Base-by-base conservation (phyloP, 2,113 vertebrate genomes). In the Pomatorhinus ruficollis region DNA sequence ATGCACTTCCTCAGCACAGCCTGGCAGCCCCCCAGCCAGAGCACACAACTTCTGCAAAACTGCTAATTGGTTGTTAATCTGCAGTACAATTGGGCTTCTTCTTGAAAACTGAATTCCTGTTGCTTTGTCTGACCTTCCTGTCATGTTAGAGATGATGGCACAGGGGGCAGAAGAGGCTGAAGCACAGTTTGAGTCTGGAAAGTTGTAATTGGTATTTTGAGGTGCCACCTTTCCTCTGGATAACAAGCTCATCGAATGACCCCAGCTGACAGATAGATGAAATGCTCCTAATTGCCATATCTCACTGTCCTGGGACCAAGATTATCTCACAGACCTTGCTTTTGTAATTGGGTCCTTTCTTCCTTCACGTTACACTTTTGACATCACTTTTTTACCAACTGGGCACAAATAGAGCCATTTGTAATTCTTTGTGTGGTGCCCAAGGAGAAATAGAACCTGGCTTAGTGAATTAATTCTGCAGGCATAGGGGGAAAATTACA, bases 21-120 rank as follows among this genome's bases (percentile, higher is more conserved):
- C 90, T 96, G 96, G 86, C 94, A 97, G 89, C 31, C 65, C 78
- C 63, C 33, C 59, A 89, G 47, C 74, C 60, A 47, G 96, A 94
- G 95, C 15, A 30, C 42, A 45, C 80, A 63, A 98, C 98, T 98
- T 98, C 98, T 98, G 97, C 97, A 98, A 98, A 97, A 74, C 28
- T 71, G 28, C 85, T 91, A 77, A 61, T 89, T 37, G 59, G 54
- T 57, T 75, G 92, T 79, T 94, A 97, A 98, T 96, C 54, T 83
- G 56, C 77, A 59, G 39, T 74, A 44, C 84, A 63, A 3, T 89
- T 89, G 50, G 68, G 28, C 33, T 60, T 0, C 44, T 95, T 97
- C 87, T 97, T 89, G 92, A 97, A 94, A 97, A 95, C 57, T 65
- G n/a, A 87, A 89, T 86, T 85, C 57, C 81, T 95, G 24, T 91